phyloP scores from a whole-genome alignment of 2,888 invertebrate genomes.

The Lumbricus terrestris region DNA sequence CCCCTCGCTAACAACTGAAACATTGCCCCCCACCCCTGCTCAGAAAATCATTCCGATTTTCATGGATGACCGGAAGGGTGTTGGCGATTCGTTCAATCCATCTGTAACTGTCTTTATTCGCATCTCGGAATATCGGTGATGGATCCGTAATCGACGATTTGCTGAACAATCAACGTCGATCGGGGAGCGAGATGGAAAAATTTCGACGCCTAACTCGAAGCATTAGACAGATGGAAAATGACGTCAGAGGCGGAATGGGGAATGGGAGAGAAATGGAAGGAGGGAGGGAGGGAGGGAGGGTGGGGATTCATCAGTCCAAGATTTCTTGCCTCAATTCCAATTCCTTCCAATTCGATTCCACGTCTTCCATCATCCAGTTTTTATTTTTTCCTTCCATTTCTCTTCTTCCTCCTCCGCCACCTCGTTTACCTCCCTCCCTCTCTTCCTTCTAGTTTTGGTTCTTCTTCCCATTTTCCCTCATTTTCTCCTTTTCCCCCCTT shows the following conservation, averaged over 20 bases:
- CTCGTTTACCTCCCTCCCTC: no score
- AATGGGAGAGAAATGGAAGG: no score
- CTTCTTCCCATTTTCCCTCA: no score
- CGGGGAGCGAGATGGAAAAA: not conserved
- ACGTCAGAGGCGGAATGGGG: not conserved
- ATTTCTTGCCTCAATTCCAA: not conserved
- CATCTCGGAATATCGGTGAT: not conserved
- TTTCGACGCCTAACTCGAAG: not conserved
- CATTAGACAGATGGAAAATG: not conserved
- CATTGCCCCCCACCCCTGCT: not conserved
- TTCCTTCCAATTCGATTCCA: not conserved
- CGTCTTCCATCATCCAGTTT: no score
- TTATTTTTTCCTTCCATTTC: no score
- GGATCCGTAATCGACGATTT: not conserved
- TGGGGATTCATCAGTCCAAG: not conserved
- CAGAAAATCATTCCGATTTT: not conserved
- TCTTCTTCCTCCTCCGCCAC: no score
- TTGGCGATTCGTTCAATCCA: not conserved
- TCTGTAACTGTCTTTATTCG: not conserved
- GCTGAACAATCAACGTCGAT: not conserved
- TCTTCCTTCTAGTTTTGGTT: no score
- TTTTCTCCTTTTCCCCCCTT: no score
- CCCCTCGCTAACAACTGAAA: no score
- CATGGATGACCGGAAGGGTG: not conserved
- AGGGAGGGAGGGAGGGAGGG: no score